These are phyloP conservation scores for Diadegma fenestrale DNA, from an alignment of 2,888 invertebrate species.

Conservation along the genomic window DNA sequence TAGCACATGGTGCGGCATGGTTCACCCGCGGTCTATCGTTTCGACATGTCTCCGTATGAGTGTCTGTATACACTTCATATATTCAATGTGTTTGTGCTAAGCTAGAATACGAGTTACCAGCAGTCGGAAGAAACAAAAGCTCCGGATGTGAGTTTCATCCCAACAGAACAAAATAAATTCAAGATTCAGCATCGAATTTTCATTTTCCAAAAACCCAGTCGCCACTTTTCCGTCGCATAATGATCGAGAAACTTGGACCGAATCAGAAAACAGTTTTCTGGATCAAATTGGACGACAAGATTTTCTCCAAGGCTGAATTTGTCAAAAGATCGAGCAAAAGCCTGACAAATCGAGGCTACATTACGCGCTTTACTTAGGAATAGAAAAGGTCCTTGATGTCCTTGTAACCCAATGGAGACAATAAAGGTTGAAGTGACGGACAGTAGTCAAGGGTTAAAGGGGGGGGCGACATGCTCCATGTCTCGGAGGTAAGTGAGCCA, in stretches of 20 bases:
- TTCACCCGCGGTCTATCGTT: conserved; percentile 77
- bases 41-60: conserved; percentile 30
- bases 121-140: conserved; percentile 18
- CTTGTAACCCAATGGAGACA: conserved; percentile 64
- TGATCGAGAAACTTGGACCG: no score
- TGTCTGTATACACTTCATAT: neutral
- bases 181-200: neutral
- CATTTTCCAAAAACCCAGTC: neutral
- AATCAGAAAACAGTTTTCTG: no score
- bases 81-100: neutral
- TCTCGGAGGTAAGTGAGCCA: conserved; percentile 28
- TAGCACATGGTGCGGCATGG: conserved; percentile 81
- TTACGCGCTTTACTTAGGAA: conserved; percentile 79
- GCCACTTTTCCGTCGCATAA: no score
- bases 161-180: neutral
- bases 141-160: neutral
- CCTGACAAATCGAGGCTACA: neutral
- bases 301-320: neutral
- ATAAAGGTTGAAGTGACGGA: conserved; percentile 37
- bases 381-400: conserved; percentile 76
- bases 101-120: conserved; percentile 9
- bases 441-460: conserved; percentile 45
- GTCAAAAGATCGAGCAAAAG: neutral
- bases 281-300: neutral
- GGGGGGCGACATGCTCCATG: neutral